Evolutionary conservation across 2,888 invertebrate species (phyloP), one percentile per base, ranked within the genome.

Genomic region (Liopterus haemorrhoidalis): DNA sequence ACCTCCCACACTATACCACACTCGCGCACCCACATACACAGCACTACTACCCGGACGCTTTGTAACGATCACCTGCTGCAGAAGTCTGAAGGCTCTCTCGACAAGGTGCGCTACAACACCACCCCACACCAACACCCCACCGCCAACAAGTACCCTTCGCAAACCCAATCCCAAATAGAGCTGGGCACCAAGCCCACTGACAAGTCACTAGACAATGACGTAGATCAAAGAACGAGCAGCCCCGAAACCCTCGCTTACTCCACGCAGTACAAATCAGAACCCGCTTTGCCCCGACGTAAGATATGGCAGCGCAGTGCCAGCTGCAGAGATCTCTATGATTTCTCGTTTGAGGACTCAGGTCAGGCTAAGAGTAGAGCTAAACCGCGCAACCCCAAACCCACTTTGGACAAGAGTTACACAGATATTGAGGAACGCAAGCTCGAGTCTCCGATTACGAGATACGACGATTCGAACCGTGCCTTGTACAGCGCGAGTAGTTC

Each of bases 241-340:
- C 59, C 62, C 53, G 60, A 63, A 46, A 53, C 57, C 42, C 53
- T 58, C 11, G 47, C 48, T 25, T 30, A 43, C 43, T 28, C 40
- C 42, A 41, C 41, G 32, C 20, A 21, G 9, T 43, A 42, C 46
- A 49, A 65, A 65, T 52, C 41, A 35, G 49, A 41, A 28, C 56
- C 54, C 59, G 64, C 59, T 28, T 61, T 67, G 51, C 65, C 70
- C 46, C 69, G 72, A 60, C 67, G 70, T 53, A 72, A 73, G 59
- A 66, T 75, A 48, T 85, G 85, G 84, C 81, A 85, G 52, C 82
- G 87, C 62, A 85, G 85, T 64, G 82, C 84, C 58, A 85, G 85
- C 61, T 87, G 87, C 68, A 82, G 85, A 68, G 86, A 88, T 63
- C 74, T 89, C 49, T 82, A 83, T 63, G 85, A 85, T 65, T 82